These are phyloP conservation scores for Pycnomerus fuliginosus DNA, from an alignment of 2,888 invertebrate genomes.

Conservation along the genomic window DNA sequence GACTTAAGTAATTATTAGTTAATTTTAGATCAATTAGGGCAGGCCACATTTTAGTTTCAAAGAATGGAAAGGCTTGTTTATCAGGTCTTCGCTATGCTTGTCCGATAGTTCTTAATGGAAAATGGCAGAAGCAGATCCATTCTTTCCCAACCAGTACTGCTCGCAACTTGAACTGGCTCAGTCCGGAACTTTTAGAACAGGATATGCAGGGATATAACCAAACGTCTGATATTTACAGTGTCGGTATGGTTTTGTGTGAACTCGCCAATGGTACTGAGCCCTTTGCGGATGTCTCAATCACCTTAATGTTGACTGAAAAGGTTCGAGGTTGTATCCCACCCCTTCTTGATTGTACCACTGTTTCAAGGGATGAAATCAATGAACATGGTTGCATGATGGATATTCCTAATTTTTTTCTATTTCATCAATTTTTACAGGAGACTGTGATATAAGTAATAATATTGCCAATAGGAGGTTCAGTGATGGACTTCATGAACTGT, in stretches of 20 bases:
- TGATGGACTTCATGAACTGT: slow-evolving; percentile 75
- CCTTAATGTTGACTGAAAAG: slow-evolving; percentile 90
- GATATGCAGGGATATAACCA: slow-evolving; percentile 74
- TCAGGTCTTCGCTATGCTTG: slow-evolving; percentile 80
- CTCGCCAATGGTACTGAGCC: slow-evolving; percentile 87
- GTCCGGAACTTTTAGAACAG: slow-evolving; percentile 88
- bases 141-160: slow-evolving; percentile 71
- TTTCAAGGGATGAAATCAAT: slow-evolving; percentile 55
- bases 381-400: not conserved
- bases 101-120: slow-evolving; percentile 70
- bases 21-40: slow-evolving; percentile 73
- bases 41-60: slow-evolving; percentile 79
- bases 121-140: slow-evolving; percentile 68
- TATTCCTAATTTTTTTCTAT: not conserved
- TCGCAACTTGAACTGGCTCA: slow-evolving; percentile 83
- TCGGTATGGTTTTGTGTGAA: slow-evolving; percentile 87
- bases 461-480: slow-evolving; percentile 66
- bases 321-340: slow-evolving; percentile 76
- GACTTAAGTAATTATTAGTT: not conserved
- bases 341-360: slow-evolving; percentile 71
- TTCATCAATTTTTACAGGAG: slow-evolving; percentile 35
- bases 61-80: slow-evolving; percentile 69
- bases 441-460: slow-evolving; percentile 43
- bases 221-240: slow-evolving; percentile 87
- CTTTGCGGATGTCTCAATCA: slow-evolving; percentile 80